Evolutionary conservation across 1,140 invertebrate species (phyloP).

Genomic region (Sycophila sp.): DNA sequence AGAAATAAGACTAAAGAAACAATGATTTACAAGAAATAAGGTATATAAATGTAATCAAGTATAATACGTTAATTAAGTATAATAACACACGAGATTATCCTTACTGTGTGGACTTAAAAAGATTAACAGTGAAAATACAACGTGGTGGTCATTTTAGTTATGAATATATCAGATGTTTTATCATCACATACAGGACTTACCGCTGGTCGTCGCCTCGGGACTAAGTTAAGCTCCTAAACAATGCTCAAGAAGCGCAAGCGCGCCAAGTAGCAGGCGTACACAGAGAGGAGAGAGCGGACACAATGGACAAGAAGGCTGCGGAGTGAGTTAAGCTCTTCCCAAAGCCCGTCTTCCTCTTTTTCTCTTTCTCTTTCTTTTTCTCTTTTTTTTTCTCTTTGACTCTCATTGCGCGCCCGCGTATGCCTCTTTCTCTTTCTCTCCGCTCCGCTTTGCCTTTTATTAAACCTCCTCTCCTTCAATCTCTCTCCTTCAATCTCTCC

Average conservation of each 20-base stretch:
- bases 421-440: neutral
- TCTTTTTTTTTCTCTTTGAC: neutral
- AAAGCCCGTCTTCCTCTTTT: neutral
- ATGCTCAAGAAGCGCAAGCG: conserved; percentile 11
- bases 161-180: neutral
- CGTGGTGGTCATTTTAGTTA: too few relatives aligned
- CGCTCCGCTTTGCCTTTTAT: neutral
- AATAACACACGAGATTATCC: too few relatives aligned
- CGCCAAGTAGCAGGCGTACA: conserved; percentile 5
- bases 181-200: conserved; percentile 49
- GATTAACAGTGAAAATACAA: too few relatives aligned
- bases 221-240: conserved; percentile 43
- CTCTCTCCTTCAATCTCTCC: conserved; percentile 36
- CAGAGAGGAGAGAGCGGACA: too few relatives aligned
- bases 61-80: too few relatives aligned
- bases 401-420: too few relatives aligned
- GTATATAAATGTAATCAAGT: too few relatives aligned
- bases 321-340: too few relatives aligned
- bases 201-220: conserved; percentile 31
- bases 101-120: too few relatives aligned
- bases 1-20: too few relatives aligned
- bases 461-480: neutral
- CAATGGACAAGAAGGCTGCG: conserved; percentile 13
- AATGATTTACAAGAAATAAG: too few relatives aligned
- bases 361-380: neutral